phyloP scores from a whole-genome alignment of 2,888 invertebrate species.

The Melitaea athalia region DNA sequence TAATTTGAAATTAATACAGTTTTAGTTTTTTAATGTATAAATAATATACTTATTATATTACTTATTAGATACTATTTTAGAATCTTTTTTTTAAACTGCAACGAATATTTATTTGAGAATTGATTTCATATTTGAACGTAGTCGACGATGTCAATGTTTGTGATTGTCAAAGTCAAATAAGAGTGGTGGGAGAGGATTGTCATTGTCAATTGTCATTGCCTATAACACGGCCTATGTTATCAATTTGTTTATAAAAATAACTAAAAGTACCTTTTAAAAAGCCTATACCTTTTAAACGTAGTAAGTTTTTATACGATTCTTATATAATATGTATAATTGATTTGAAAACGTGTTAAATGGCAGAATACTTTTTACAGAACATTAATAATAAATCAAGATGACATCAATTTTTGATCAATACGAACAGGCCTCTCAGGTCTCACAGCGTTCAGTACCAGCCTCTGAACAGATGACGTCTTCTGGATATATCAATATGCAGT shows the following conservation, averaged over 20 bases:
- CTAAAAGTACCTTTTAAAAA: neutral
- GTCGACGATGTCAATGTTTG: too few relatives aligned
- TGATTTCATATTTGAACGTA: too few relatives aligned
- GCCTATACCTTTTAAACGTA: neutral
- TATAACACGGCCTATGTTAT: too few relatives aligned
- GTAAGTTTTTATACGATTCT: neutral
- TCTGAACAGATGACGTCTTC: slow-evolving; percentile 75
- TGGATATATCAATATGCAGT: slow-evolving; percentile 78
- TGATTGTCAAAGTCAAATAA: too few relatives aligned
- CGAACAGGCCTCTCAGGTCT: slow-evolving; percentile 87
- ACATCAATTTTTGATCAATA: slow-evolving; percentile 93
- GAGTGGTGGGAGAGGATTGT: too few relatives aligned
- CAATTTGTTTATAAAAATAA: neutral
- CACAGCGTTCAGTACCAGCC: slow-evolving; percentile 63
- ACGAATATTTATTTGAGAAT: too few relatives aligned
- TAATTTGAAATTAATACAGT: too few relatives aligned
- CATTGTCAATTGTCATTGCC: too few relatives aligned
- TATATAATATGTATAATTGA: neutral
- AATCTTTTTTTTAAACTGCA: too few relatives aligned
- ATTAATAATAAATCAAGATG: slow-evolving; percentile 75
- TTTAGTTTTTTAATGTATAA: too few relatives aligned
- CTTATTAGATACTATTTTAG: too few relatives aligned
- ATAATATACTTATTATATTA: too few relatives aligned
- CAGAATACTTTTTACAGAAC: neutral
- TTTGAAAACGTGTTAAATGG: neutral